Evolutionary conservation across 2,113 vertebrate species (phyloP).

Genomic region (Oostethus manadensis): DNA sequence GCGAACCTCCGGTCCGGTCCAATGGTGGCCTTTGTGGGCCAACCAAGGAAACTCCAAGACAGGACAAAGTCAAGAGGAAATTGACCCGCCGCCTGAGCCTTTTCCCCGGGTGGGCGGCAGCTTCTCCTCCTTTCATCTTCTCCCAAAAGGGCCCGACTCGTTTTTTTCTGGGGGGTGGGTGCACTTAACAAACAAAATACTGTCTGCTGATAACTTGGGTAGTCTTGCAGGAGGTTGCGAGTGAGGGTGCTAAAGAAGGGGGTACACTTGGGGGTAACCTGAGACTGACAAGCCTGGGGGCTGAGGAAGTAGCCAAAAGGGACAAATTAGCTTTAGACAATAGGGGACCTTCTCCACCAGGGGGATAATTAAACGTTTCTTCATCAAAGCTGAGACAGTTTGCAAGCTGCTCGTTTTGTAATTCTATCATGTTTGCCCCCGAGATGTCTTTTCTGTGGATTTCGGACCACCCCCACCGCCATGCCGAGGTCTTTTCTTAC

Average conservation of each 20-base stretch:
- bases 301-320: constrained; percentile 79
- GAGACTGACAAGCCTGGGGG: constrained; percentile 70
- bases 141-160: constrained; percentile 64
- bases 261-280: constrained; percentile 66
- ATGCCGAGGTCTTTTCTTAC: constrained; percentile 47
- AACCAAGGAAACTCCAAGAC: constrained; percentile 64
- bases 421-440: constrained; percentile 81
- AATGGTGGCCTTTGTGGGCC: constrained; percentile 72
- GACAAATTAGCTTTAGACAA: constrained; percentile 85
- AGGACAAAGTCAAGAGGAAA: constrained; percentile 75
- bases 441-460: constrained; percentile 65
- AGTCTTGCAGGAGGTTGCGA: constrained; percentile 56
- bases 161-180: constrained; percentile 38
- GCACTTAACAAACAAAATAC: constrained; percentile 78
- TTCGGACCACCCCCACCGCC: constrained; percentile 62
- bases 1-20: constrained; percentile 56
- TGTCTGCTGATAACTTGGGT: constrained; percentile 61
- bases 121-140: constrained; percentile 70
- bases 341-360: constrained; percentile 83
- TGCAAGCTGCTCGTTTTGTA: constrained; percentile 90
- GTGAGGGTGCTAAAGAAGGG: constrained; percentile 57
- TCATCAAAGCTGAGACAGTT: constrained; percentile 89
- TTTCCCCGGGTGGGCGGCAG: constrained; percentile 64
- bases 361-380: constrained; percentile 89
- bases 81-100: constrained; percentile 78